Evolutionary conservation across 2,888 invertebrate species (phyloP).

Genomic region (Campoplex nolae): DNA sequence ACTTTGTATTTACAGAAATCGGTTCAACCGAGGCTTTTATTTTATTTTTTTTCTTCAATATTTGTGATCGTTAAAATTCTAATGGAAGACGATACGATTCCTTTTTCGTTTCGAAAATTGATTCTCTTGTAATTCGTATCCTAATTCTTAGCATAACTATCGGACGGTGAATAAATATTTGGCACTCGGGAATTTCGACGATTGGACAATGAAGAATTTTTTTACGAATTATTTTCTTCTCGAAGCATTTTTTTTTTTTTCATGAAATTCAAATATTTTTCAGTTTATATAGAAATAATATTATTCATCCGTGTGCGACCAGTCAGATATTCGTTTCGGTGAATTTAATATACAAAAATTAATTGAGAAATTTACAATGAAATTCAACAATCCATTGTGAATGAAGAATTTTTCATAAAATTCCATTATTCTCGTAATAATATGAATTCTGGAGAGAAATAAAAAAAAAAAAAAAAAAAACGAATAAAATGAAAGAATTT

Average conservation of each 20-base stretch:
- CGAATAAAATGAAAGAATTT: background rate
- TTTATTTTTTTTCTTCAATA: background rate
- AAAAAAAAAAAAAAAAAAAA: too few species aligned
- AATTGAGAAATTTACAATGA: background rate
- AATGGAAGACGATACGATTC: conserved; percentile 38
- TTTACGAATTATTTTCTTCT: background rate
- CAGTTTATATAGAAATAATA: too few species aligned
- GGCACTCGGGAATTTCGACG: conserved; percentile 44
- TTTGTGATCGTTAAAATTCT: background rate
- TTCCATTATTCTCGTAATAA: conserved; percentile 2
- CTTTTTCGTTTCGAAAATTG: background rate
- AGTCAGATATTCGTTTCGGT: too few species aligned
- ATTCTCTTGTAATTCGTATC: background rate
- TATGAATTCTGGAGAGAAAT: background rate
- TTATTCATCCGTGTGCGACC: too few species aligned
- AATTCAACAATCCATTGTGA: background rate
- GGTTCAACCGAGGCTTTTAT: background rate
- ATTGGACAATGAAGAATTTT: conserved; percentile 32
- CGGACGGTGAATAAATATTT: conserved; percentile 31
- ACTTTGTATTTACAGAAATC: conserved; percentile 49
- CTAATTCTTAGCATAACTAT: conserved; percentile 14
- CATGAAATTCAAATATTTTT: background rate
- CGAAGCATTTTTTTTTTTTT: background rate
- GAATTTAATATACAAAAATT: background rate
- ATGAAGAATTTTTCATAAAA: conserved; percentile 1